Percentiles rank a stretch among this genome's conserved stretches.
phyloP scores from a whole-genome alignment of 2,888 invertebrate species.

The Protodeltote pygarga region DNA sequence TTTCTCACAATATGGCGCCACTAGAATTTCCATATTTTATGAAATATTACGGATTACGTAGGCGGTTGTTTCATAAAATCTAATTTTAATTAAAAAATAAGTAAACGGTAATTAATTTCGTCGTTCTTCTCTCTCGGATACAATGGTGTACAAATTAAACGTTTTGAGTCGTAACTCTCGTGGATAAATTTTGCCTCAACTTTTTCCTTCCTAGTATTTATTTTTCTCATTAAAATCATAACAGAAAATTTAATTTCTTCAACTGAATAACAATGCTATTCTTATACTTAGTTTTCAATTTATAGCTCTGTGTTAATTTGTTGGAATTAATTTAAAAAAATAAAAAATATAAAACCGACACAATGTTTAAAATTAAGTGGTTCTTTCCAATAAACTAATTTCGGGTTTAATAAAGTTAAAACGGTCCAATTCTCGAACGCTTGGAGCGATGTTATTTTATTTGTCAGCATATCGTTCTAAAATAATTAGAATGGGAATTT shows the following conservation, averaged over 20 bases:
- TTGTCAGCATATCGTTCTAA: slow-evolving; percentile 75
- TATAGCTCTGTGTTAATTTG: slow-evolving; percentile 39
- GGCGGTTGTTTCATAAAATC: slow-evolving; percentile 76
- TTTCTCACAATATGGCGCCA: slow-evolving; percentile 84
- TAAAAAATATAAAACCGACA: slow-evolving; percentile 41
- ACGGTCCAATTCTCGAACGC: slow-evolving; percentile 72
- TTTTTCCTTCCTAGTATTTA: slow-evolving; percentile 60
- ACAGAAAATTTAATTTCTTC: slow-evolving; percentile 55
- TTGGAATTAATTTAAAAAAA: slow-evolving; percentile 15
- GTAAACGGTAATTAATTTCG: slow-evolving; percentile 80
- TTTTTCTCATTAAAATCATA: slow-evolving; percentile 64
- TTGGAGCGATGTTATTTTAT: slow-evolving; percentile 74
- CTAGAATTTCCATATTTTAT: slow-evolving; percentile 84
- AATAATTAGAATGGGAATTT: slow-evolving; percentile 82
- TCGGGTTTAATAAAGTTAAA: slow-evolving; percentile 69
- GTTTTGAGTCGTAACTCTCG: slow-evolving; percentile 58
- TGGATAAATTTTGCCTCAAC: slow-evolving; percentile 59
- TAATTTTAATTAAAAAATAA: slow-evolving; percentile 85
- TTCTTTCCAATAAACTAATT: slow-evolving; percentile 69
- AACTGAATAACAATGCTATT: slow-evolving; percentile 37
- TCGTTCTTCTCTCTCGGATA: slow-evolving; percentile 65
- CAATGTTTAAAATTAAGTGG: slow-evolving; percentile 60
- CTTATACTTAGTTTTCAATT: slow-evolving; percentile 49
- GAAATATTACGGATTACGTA: slow-evolving; percentile 81
- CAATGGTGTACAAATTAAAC: slow-evolving; percentile 77